phyloP scores from a whole-genome alignment of 2,888 invertebrate species.

The Nebria salina region DNA sequence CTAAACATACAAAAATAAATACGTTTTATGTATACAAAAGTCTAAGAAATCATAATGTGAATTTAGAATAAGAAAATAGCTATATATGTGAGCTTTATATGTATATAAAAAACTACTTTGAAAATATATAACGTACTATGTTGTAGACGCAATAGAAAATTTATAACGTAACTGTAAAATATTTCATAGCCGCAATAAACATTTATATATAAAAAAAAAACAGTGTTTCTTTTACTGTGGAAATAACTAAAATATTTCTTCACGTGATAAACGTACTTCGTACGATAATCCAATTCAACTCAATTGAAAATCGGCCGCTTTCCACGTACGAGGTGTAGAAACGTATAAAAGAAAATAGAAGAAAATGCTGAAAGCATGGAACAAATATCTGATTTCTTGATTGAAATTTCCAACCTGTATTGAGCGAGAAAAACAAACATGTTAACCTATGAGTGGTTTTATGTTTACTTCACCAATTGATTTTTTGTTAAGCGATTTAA shows the following conservation, averaged over 20 bases:
- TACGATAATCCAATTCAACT: not conserved
- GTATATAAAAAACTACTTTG: not conserved
- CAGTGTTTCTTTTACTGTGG: not conserved
- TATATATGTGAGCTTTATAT: too few relatives aligned
- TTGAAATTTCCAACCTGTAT: not conserved
- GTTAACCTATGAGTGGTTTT: not conserved
- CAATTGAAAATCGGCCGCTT: not conserved
- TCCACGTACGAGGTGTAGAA: not conserved
- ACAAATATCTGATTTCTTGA: conserved; percentile 7
- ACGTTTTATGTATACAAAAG: too few relatives aligned
- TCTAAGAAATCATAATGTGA: too few relatives aligned
- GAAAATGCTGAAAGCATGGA: not conserved
- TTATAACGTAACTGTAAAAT: not conserved
- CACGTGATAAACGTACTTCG: not conserved
- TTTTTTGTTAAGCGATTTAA: not conserved
- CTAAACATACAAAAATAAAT: too few relatives aligned
- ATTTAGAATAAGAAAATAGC: too few relatives aligned
- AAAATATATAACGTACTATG: not conserved
- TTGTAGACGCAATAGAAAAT: not conserved
- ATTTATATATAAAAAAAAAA: not conserved
- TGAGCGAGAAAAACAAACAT: not conserved
- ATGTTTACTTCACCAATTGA: not conserved
- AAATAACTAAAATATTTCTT: not conserved
- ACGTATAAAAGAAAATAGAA: not conserved
- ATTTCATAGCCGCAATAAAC: not conserved